phyloP scores from a whole-genome alignment of 2,888 invertebrate species.

The Lasioglossum malachurum region DNA sequence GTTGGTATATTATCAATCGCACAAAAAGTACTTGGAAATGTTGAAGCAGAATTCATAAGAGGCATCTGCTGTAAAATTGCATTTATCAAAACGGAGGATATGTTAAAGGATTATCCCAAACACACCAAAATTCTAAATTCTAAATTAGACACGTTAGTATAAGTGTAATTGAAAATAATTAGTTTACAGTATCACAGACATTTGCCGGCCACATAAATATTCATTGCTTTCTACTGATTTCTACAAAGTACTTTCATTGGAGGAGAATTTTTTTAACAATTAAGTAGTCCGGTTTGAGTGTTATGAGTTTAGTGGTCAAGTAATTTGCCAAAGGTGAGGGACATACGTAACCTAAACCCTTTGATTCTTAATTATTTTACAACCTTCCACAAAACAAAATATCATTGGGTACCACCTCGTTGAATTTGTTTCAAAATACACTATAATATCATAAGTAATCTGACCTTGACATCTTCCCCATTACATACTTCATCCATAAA shows the following conservation, averaged over 20 bases:
- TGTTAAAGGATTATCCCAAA: neutral
- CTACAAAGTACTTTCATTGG: constrained; percentile 2
- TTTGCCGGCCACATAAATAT: neutral
- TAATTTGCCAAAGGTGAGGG: neutral
- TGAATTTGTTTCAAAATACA: neutral
- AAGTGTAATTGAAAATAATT: neutral
- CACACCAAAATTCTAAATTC: neutral
- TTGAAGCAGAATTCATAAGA: neutral
- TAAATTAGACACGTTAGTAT: neutral
- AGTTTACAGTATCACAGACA: neutral
- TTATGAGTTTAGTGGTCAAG: neutral
- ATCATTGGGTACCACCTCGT: neutral
- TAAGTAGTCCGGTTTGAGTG: neutral
- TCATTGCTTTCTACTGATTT: neutral
- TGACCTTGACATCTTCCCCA: neutral
- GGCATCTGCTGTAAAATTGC: neutral
- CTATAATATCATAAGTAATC: neutral
- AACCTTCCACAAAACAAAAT: neutral
- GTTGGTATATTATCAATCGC: neutral
- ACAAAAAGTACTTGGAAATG: neutral
- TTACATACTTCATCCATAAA: neutral
- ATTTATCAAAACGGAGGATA: neutral
- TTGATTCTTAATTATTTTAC: neutral
- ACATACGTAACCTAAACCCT: neutral
- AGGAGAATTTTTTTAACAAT: neutral